A percentile compares a stretch with the other conserved stretches of the same genome.
Conservation (phyloP, 2,797 vertebrate genomes). For the Apodemus agrarius region DNA sequence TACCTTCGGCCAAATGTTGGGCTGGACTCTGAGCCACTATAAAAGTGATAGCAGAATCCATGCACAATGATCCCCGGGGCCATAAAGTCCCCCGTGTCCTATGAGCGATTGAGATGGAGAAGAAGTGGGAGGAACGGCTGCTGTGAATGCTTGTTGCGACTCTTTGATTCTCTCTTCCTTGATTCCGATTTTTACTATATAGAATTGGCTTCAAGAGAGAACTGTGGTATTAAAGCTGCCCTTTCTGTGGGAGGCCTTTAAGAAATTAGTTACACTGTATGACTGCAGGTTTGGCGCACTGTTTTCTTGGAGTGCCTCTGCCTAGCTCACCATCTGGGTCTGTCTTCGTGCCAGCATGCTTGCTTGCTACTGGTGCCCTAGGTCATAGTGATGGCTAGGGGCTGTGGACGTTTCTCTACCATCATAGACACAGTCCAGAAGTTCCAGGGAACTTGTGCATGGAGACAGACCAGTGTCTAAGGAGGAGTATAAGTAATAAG, state of each 20-base stretch:
- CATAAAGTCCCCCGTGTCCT: not conserved
- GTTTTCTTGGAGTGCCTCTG: not conserved
- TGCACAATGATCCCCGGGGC: not conserved
- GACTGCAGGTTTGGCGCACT: not conserved
- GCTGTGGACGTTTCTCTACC: not conserved
- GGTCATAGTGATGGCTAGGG: not conserved
- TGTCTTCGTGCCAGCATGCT: not conserved
- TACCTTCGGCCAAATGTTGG: not conserved
- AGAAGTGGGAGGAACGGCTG: not conserved
- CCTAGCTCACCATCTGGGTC: not conserved
- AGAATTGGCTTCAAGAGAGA: not conserved
- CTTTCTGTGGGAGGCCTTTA: not conserved
- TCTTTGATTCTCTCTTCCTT: not conserved
- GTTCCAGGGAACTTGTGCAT: not conserved
- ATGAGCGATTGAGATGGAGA: not conserved
- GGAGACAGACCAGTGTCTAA: not conserved
- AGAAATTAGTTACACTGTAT: not conserved
- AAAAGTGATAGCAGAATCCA: not conserved
- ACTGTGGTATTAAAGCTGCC: not conserved
- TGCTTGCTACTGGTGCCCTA: not conserved
- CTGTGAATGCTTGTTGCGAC: not conserved
- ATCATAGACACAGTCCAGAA: not conserved
- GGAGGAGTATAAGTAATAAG: not conserved
- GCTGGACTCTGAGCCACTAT: not conserved
- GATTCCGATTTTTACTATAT: not conserved